Base-by-base conservation (phyloP, 2,888 invertebrate genomes). In the Xanthorhoe designata region DNA sequence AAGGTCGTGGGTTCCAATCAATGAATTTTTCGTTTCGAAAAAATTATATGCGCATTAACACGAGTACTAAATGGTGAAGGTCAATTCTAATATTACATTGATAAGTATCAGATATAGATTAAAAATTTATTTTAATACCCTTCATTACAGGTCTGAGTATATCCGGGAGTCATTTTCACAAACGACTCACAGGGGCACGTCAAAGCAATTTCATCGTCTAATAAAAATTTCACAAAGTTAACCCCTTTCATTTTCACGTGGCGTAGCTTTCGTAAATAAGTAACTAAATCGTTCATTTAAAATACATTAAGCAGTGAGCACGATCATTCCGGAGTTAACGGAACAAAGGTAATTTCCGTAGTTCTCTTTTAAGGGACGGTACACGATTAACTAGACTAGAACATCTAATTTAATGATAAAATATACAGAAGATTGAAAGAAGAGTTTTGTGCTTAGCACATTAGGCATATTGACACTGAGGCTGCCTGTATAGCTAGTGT, bases 211-310 rank as follows among this genome's bases (percentile, higher is more conserved):
- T 81, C 75, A 78, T 77, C 68, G 73, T 75, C 66, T 76, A 73
- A 82, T 85, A 76, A 82, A 87, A 81, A 72, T 80, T 83, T 83
- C 78, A 85, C 68, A 71, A 72, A 72, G 74, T 75, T 76, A 78
- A 72, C 75, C 82, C 61, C 77, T 84, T 85, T 83, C 80, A 82
- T 83, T 86, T 84, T 82, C 81, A 81, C 74, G 75, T 79, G 75
- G 75, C 75, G 76, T 78, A 74, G 75, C 79, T 81, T 77, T 77
- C 73, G 72, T 78, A 69, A 75, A 76, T 87, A 79, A 80, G 88
- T 88, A 87, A 87, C 86, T 85, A 82, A 88, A 85, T 81, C 76
- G 76, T 85, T 85, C 83, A 86, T 90, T 87, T 86, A 89, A 89
- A 87, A 88, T 88, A 88, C 86, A 90, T 88, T 88, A 88, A 82